These are phyloP conservation scores for Deroplatys truncata DNA, from an alignment of 2,888 invertebrate species.

Conservation along the genomic window DNA sequence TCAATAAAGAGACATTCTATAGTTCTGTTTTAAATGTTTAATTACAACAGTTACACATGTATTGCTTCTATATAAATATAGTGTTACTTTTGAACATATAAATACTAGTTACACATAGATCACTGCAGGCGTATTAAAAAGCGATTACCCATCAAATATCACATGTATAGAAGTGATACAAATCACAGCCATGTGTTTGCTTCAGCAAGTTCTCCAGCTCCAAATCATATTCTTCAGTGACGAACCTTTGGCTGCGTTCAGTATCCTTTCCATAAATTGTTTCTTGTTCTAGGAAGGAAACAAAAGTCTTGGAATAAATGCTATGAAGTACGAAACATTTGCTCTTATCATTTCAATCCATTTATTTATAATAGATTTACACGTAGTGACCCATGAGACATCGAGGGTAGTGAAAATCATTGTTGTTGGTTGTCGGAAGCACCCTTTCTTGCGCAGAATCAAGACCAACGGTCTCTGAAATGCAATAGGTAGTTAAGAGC, in stretches of 20 bases:
- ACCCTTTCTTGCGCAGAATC: neutral
- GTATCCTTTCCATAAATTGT: neutral
- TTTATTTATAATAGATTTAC: constrained; percentile 39
- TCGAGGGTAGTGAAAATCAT: constrained; percentile 59
- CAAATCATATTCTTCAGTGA: neutral
- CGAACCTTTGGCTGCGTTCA: neutral
- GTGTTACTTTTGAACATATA: neutral
- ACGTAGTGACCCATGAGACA: constrained; percentile 62
- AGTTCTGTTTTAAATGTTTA: neutral
- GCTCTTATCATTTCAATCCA: neutral
- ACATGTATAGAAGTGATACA: constrained; percentile 16
- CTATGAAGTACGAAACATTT: neutral
- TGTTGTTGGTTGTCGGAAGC: constrained; percentile 7
- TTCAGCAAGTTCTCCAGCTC: constrained; percentile 20
- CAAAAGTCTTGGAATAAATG: constrained; percentile 6
- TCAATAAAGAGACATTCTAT: neutral
- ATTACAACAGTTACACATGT: neutral
- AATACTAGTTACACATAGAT: neutral
- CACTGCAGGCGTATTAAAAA: neutral
- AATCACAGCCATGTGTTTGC: constrained; percentile 24
- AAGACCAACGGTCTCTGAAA: neutral
- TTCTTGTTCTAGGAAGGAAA: constrained; percentile 16
- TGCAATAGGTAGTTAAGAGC: neutral
- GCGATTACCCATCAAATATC: neutral
- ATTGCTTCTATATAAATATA: neutral